phyloP scores from a whole-genome alignment of 1,140 invertebrate genomes.

The Ooceraea biroi region DNA sequence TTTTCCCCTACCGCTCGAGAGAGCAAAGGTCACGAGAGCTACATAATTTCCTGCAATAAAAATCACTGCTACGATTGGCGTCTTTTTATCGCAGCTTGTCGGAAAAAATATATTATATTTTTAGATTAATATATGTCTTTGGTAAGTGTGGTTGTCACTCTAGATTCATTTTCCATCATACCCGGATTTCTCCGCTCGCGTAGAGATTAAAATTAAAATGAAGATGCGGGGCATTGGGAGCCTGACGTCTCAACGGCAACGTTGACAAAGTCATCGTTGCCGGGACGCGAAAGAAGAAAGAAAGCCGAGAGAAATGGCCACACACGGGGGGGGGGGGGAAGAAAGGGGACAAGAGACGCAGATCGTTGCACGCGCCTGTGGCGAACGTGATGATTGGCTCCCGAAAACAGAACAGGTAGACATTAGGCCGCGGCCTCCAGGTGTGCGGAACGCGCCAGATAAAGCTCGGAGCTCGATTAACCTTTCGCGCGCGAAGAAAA shows the following conservation, averaged over 20 bases:
- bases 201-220: neutral
- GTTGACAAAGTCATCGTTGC: conserved; percentile 63
- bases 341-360: conserved; percentile 16
- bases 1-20: neutral
- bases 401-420: conserved; percentile 75
- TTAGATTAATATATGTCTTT: neutral
- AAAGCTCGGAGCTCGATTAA: conserved; percentile 74
- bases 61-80: neutral
- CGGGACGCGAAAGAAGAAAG: conserved; percentile 46
- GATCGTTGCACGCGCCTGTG: conserved; percentile 76
- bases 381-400: conserved; percentile 75
- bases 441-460: conserved; percentile 73
- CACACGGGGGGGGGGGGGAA: neutral
- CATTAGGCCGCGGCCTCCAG: conserved; percentile 74
- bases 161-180: neutral
- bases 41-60: conserved; percentile 57
- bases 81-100: neutral
- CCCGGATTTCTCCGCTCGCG: neutral
- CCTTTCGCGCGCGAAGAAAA: conserved; percentile 75
- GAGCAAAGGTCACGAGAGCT: conserved; percentile 37
- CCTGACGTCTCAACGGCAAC: too few relatives aligned
- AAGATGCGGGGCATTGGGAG: too few relatives aligned
- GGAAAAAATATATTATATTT: neutral
- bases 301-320: conserved; percentile 52
- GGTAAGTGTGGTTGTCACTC: neutral